Evolutionary conservation across 2,888 invertebrate species (phyloP), one percentile per base, ranked within the genome.

Genomic region (Hecatera dysodea): DNA sequence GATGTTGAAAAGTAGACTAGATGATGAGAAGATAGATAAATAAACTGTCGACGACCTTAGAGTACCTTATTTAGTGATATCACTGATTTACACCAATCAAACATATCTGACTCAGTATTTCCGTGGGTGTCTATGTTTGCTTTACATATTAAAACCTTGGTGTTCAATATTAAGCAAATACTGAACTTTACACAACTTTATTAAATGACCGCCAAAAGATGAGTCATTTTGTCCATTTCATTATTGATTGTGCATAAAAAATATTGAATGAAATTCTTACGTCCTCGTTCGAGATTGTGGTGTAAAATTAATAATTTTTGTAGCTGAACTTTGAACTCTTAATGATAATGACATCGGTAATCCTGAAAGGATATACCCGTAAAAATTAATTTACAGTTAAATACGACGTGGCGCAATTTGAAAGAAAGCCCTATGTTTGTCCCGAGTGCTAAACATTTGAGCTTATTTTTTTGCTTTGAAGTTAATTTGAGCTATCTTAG

Each of bases 131-230:
- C 5, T 9, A 53, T 70, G 46, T 69, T 53, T 59, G 52, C 19
- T 61, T 46, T 44, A 61, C 11, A 60, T 50, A 44, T 67, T 48
- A 50, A n/a, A 72, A 15, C 71, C 63, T 70, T 77, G 53, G 48
- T 70, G 22, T 27, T 27, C 27, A 46, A 42, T 60, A 72, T 55
- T 19, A 57, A 52, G 12, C 22, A 55, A 39, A 68, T 50, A 65
- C 36, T 60, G 27, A 50, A 75, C 48, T 60, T 48, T 24, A 50
- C 74, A 44, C 53, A 66, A 66, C 36, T 66, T 64, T 72, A 59
- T 33, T 36, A 39, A 39, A 39, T 66, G 52, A 65, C 39, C 53
- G 59, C 46, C 52, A 66, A 39, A 36, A 12, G 8, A 33, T 72
- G 57, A 57, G 9, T 74, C 65, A 74, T 46, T 8, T 60, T 60